Evolutionary conservation across 2,797 vertebrate species (phyloP), one percentile per base, ranked within the genome.

Genomic region (Enteromius mattozi): DNA sequence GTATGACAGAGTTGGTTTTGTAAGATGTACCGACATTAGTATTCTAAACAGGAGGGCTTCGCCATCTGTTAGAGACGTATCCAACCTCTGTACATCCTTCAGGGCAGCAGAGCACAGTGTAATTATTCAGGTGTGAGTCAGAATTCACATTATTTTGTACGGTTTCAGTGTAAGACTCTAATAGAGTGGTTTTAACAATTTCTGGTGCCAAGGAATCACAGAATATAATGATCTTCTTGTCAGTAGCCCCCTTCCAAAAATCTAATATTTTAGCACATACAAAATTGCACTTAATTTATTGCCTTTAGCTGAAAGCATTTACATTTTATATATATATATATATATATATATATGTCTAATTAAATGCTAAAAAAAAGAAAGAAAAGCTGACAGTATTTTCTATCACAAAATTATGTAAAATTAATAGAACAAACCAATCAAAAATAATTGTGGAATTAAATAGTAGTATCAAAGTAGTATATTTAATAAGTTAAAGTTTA

Each of bases 21-120:
- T 61, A 33, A 85, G 24, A 66, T 49, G 80, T 83, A 16, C 19
- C 6, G 2, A 33, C 7, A 78, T 77, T 54, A 83, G 61, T 82
- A 75, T 83, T 83, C 81, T 77, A 14, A 77, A 75, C 61, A 75
- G 47, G n/a, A 42, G 35, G 14, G 45, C 33, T 77, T 51, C 63
- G 21, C 59, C 82, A 83, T 83, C 82, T 83, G 74, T 78, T 56
- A 56, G 49, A 78, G 82, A 42, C 63, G 2, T 1, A 68, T 47
- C 74, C 45, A 45, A 83, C 63, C 63, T 54, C 33, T 59, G 19
- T 45, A 59, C 49, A 69, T 56, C 61, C 74, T 78, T 83, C 24
- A 69, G 74, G 63, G 35, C 72, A 78, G 51, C 49, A 45, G 49
- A 45, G 74, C 16, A 77, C 37, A 17, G 40, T 63, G 61, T 78